These are phyloP conservation scores for Andrena chrysosceles DNA, from an alignment of 2,888 invertebrate species.

Conservation along the genomic window DNA sequence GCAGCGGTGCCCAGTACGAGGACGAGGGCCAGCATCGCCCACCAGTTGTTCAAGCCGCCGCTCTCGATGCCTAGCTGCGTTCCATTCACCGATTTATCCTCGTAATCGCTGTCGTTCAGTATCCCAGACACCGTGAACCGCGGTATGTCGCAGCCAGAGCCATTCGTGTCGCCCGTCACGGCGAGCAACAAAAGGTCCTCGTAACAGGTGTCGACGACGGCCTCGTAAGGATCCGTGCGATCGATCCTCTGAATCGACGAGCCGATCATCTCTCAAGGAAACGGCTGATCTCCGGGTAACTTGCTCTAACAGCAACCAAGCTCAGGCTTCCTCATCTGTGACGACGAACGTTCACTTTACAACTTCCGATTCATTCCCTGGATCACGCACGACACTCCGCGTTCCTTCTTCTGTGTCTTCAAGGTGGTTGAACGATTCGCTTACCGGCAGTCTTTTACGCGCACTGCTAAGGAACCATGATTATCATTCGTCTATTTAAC, in stretches of 20 bases:
- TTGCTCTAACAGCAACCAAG: neutral
- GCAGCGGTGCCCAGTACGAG: conserved; percentile 94
- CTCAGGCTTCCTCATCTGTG: conserved; percentile 8
- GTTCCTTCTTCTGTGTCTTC: too few relatives aligned
- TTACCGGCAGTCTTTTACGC: too few relatives aligned
- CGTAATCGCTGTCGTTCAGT: conserved; percentile 67
- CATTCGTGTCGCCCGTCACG: conserved; percentile 52
- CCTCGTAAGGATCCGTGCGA: conserved; percentile 53
- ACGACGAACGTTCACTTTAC: neutral
- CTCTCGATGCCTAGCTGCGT: conserved; percentile 23
- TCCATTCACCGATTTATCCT: conserved; percentile 25
- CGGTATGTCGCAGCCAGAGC: conserved; percentile 45
- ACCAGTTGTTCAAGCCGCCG: conserved; percentile 89
- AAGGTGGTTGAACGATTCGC: too few relatives aligned
- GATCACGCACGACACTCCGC: too few relatives aligned
- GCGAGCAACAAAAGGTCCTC: conserved; percentile 57
- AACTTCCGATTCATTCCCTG: neutral
- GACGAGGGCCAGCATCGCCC: conserved; percentile 91
- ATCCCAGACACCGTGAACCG: conserved; percentile 56
- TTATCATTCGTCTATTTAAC: too few relatives aligned
- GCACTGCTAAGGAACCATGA: too few relatives aligned
- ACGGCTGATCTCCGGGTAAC: neutral
- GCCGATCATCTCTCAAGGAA: conserved; percentile 46
- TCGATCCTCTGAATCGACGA: conserved; percentile 53
- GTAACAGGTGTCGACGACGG: conserved; percentile 61